phyloP scores from a whole-genome alignment of 2,888 invertebrate genomes.

The Plebejus argus region DNA sequence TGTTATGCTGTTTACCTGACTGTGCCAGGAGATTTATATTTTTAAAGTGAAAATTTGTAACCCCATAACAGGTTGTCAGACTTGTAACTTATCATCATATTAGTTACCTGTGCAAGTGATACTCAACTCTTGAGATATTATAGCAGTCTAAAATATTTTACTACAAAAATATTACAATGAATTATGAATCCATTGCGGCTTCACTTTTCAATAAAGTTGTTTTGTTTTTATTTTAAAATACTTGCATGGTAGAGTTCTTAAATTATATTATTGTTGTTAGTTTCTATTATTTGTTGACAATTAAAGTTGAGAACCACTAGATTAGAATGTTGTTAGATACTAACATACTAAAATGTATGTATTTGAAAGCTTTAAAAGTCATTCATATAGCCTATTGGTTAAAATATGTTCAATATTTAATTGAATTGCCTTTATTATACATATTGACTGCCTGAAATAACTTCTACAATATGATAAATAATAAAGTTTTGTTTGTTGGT shows the following conservation, averaged over 20 bases:
- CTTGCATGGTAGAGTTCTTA: not conserved
- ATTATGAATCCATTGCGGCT: not conserved
- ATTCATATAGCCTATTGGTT: constrained; percentile 31
- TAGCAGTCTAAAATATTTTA: too few species aligned
- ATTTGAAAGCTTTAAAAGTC: constrained; percentile 24
- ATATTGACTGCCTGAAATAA: not conserved
- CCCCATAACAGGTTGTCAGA: not conserved
- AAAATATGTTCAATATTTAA: constrained; percentile 22
- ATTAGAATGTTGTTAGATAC: constrained; percentile 67
- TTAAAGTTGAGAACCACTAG: constrained; percentile 26
- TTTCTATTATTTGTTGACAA: not conserved
- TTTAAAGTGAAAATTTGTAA: not conserved
- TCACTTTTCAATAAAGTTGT: not conserved
- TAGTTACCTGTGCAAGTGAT: too few species aligned
- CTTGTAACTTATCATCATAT: too few species aligned
- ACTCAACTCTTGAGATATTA: too few species aligned
- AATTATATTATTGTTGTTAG: not conserved
- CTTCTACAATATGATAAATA: not conserved
- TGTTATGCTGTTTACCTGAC: not conserved
- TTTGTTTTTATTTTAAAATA: not conserved
- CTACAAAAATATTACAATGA: too few species aligned
- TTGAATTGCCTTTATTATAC: not conserved
- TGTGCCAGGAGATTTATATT: not conserved
- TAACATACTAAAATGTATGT: constrained; percentile 61
- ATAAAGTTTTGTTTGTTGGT: not conserved